Evolutionary conservation across 2,888 invertebrate genomes (phyloP), one percentile per base, ranked within the genome.

Genomic region (Eristalis arbustorum): DNA sequence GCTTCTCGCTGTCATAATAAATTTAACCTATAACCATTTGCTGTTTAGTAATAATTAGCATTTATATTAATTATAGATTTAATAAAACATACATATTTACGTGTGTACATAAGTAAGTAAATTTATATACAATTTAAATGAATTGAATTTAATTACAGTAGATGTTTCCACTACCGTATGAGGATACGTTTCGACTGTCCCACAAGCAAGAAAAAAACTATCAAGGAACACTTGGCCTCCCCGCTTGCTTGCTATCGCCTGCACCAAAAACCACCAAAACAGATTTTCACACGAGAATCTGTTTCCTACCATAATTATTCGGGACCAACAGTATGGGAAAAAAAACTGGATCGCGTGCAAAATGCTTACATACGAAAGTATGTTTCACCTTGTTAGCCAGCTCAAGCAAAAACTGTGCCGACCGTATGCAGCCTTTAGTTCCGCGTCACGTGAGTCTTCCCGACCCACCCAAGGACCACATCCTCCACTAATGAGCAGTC

Each of bases 341-440:
- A 89, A 88, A 88, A 90, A 75, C 82, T 83, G 78, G 88, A 90
- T 88, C 90, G 89, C 89, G 88, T 89, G 88, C 90, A 89, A 90
- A 89, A 92, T 18, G 8, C 49, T 49, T 59, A 25, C 59, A 25
- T 59, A 59, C 25, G 59, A 92, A 31, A 31, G 31, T 92, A 92
- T 92, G 92, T 91, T 90, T 91, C 90, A 91, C 91, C 90, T 91
- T 91, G 91, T 92, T 91, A 91, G 91, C 88, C 89, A 90, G 90
- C 84, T 90, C 88, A 89, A 89, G 90, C 89, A 89, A 90, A 88
- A 88, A 77, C 66, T 81, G 82, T 84, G 67, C 28, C 76, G 72
- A 89, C 80, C 89, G 89, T 89, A 89, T 89, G 89, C 89, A 88
- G 69, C 83, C 62, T 89, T 89, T 89, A 82, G 89, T 89, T 89